Evolutionary conservation across 1,140 invertebrate genomes (phyloP).

Genomic region (Danaus plexippus): DNA sequence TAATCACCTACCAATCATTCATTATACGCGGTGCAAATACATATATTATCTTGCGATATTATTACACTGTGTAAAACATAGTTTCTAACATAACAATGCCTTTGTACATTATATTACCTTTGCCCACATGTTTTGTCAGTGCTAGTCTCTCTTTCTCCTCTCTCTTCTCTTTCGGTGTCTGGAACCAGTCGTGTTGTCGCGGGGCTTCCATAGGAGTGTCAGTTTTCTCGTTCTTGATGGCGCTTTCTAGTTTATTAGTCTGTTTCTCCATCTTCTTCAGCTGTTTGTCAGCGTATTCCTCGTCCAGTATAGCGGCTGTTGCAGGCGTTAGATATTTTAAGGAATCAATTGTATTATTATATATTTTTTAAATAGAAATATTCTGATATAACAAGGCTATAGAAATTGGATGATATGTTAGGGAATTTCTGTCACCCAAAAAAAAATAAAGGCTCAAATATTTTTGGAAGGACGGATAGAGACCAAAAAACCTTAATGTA

Average conservation of each 20-base stretch:
- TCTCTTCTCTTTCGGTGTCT: slow-evolving; percentile 85
- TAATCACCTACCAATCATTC: no score
- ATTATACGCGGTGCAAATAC: no score
- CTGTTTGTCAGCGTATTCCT: slow-evolving; percentile 89
- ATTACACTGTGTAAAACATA: no score
- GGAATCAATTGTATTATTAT: no score
- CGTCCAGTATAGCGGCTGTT: slow-evolving; percentile 80
- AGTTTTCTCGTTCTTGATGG: slow-evolving; percentile 73
- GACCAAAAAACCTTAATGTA: not conserved
- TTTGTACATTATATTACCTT: slow-evolving; percentile 33
- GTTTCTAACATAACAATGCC: no score
- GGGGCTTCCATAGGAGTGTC: slow-evolving; percentile 54
- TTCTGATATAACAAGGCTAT: no score
- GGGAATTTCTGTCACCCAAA: no score
- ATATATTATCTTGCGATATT: no score
- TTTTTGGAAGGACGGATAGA: not conserved
- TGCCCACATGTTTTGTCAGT: slow-evolving; percentile 42
- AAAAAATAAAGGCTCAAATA: not conserved
- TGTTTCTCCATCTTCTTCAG: slow-evolving; percentile 89
- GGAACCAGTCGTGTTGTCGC: slow-evolving; percentile 86
- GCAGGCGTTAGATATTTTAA: no score
- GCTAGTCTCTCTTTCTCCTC: slow-evolving; percentile 80
- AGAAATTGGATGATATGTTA: no score
- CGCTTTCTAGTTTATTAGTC: slow-evolving; percentile 84
- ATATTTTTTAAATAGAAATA: no score